Percentiles rank a stretch among this genome's conserved stretches.
Conservation (phyloP, 2,888 invertebrate species). For the Sminthurinus aureus region DNA sequence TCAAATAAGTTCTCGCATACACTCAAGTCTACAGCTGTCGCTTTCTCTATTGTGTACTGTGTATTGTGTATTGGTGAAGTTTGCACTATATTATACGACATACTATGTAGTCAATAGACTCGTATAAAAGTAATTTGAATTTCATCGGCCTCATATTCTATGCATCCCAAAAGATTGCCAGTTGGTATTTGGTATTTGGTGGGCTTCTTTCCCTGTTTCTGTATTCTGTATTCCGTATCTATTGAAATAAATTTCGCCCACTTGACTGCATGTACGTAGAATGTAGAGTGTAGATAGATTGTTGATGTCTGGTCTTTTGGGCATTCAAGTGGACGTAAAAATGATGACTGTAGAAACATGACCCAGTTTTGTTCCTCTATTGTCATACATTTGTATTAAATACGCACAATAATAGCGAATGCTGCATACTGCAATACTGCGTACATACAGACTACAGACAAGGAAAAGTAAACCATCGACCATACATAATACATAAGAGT, state of each 20-base stretch:
- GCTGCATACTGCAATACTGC: too few relatives aligned
- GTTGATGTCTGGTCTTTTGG: background rate
- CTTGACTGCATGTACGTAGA: background rate
- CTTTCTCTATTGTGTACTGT: background rate
- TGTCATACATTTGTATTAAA: too few relatives aligned
- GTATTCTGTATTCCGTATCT: too few relatives aligned
- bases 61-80: background rate
- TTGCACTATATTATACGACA: background rate
- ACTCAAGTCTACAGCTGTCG: too few relatives aligned
- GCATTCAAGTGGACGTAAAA: background rate
- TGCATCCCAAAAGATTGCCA: too few relatives aligned
- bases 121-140: background rate
- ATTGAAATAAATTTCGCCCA: background rate
- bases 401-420: too few relatives aligned
- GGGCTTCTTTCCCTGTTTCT: background rate
- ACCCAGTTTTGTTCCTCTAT: background rate
- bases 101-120: background rate
- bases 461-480: too few relatives aligned
- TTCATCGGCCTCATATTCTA: background rate
- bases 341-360: background rate
- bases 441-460: too few relatives aligned
- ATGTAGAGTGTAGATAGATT: too few relatives aligned
- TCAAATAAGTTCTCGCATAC: too few relatives aligned
- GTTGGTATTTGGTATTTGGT: background rate
- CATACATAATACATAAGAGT: too few relatives aligned